A percentile compares a stretch with the other conserved stretches of the same genome.
Evolutionary conservation across 1,140 invertebrate species (phyloP).

Genomic region (Matsumurasca onukii): DNA sequence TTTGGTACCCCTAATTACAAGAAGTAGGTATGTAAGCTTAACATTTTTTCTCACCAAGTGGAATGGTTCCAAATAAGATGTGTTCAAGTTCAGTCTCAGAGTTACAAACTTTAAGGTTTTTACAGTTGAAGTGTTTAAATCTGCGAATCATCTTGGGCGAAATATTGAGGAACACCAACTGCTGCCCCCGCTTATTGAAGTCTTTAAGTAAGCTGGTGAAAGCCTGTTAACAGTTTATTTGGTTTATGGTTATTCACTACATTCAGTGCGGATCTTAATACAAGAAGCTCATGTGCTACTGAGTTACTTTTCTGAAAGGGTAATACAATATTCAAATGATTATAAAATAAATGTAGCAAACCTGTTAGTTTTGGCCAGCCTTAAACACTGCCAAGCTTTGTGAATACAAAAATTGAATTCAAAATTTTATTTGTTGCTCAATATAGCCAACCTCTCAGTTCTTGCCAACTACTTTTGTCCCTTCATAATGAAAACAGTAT

Average conservation of each 20-base stretch:
- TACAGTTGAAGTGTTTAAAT: slow-evolving; percentile 23
- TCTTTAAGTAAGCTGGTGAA: slow-evolving; percentile 13
- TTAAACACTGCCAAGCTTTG: neutral
- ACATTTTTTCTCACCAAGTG: slow-evolving; percentile 4
- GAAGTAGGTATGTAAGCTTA: too few species aligned
- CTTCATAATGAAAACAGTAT: too few species aligned
- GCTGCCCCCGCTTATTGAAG: slow-evolving; percentile 31
- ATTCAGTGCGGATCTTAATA: neutral
- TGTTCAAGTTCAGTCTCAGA: neutral
- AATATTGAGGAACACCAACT: slow-evolving; percentile 31
- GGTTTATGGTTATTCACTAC: neutral
- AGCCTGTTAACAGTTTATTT: slow-evolving; percentile 3
- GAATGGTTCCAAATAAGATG: neutral
- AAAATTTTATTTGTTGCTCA: too few species aligned
- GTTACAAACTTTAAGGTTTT: neutral
- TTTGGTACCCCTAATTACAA: too few species aligned
- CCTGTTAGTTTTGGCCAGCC: neutral
- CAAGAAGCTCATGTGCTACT: neutral
- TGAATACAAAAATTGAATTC: too few species aligned
- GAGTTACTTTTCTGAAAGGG: neutral
- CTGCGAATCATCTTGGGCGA: slow-evolving; percentile 25
- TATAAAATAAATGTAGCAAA: neutral
- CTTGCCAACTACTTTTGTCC: too few species aligned
- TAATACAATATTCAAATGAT: neutral
- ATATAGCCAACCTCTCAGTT: too few species aligned